phyloP scores from a whole-genome alignment of 2,797 vertebrate genomes.

The Urophycis tenuis region DNA sequence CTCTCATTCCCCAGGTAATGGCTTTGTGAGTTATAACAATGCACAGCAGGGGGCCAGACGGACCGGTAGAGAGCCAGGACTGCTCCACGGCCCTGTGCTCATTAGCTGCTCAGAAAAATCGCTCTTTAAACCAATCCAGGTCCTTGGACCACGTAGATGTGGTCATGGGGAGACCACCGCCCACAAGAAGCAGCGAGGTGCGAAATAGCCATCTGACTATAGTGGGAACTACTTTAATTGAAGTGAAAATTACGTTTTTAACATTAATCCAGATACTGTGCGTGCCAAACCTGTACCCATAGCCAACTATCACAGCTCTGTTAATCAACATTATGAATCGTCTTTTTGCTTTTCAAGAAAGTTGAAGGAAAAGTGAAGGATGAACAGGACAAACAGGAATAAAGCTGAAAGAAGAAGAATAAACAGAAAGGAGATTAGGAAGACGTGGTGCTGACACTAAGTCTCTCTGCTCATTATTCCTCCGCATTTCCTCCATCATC shows the following conservation, averaged over 20 bases:
- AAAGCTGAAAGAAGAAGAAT: constrained; percentile 13
- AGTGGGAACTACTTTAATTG: not conserved
- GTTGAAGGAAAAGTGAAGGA: too few species aligned
- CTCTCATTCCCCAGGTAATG: constrained; percentile 42
- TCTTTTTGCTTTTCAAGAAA: not conserved
- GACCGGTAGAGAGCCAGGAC: not conserved
- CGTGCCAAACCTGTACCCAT: not conserved
- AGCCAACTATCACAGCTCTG: not conserved
- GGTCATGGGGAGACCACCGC: not conserved
- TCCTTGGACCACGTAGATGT: not conserved
- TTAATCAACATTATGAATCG: not conserved
- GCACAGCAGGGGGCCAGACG: constrained; percentile 23
- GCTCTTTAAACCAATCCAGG: constrained; percentile 32
- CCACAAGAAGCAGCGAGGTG: not conserved
- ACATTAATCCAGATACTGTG: too few species aligned
- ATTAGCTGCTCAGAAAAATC: constrained; percentile 41
- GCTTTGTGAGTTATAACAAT: constrained; percentile 45
- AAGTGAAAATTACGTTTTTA: not conserved
- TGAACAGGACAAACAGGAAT: constrained; percentile 16
- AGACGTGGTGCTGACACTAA: constrained; percentile 15
- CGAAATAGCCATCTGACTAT: not conserved
- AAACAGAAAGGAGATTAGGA: constrained; percentile 17
- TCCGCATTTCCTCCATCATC: constrained; percentile 36
- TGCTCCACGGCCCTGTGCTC: constrained; percentile 24
- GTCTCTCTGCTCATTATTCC: constrained; percentile 34